phyloP scores from a whole-genome alignment of 2,888 invertebrate species.

The Tetragnatha montana region DNA sequence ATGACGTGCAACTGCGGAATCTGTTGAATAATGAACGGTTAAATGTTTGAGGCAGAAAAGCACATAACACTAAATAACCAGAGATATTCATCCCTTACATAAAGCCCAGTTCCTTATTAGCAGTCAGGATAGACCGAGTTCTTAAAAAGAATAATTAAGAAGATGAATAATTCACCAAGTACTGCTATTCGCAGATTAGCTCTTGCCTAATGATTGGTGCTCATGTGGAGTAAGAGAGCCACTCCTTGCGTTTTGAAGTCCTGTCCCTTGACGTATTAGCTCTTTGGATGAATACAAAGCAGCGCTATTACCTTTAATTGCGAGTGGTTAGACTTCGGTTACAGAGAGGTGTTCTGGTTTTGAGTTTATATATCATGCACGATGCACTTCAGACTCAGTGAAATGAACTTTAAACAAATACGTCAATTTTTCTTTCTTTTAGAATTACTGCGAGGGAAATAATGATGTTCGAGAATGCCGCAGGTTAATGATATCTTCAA shows the following conservation, averaged over 20 bases:
- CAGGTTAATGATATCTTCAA: background rate
- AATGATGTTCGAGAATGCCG: too few species aligned
- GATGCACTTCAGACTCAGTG: background rate
- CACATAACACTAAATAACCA: background rate
- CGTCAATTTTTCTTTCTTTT: background rate
- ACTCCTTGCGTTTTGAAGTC: slow-evolving; percentile 26
- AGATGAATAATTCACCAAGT: slow-evolving; percentile 33
- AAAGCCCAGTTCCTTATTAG: background rate
- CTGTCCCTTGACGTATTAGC: background rate
- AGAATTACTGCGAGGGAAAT: too few species aligned
- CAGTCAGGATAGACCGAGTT: background rate
- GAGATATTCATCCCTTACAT: background rate
- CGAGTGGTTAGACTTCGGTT: background rate
- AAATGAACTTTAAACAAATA: background rate
- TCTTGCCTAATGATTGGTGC: slow-evolving; percentile 29
- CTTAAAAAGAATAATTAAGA: slow-evolving; percentile 28
- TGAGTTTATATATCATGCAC: background rate
- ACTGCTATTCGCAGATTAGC: slow-evolving; percentile 20
- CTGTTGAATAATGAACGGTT: background rate
- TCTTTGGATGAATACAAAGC: slow-evolving; percentile 30
- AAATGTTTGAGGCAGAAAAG: background rate
- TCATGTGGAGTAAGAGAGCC: background rate
- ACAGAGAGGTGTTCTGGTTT: background rate
- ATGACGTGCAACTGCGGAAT: background rate
- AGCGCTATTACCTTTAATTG: slow-evolving; percentile 12